Evolutionary conservation across 1,140 invertebrate species (phyloP), one percentile per base, ranked within the genome.

Genomic region (Littorina saxatilis): DNA sequence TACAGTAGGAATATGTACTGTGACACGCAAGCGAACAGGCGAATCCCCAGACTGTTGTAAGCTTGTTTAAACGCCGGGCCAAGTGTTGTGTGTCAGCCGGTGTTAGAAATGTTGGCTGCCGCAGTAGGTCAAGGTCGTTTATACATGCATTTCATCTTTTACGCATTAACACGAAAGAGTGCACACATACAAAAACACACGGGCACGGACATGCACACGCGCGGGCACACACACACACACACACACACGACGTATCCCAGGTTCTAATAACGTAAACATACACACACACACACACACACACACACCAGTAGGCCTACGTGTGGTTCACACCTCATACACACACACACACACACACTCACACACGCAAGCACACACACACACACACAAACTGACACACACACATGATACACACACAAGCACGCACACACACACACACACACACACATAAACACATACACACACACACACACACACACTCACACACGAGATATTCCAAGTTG

Each of bases 391-490:
- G 7, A 47, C 43, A 47, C 43, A 47, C 43, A 47, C 43, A 47
- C 43, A 47, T n/a, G n/a, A n/a, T n/a, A n/a, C n/a, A n/a, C 63
- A 72, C 68, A 40, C 68, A 40, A 35, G n/a, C 15, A 40, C 37
- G 23, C 35, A 40, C 68, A 40, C 37, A 70, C 68, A 40, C 68
- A 70, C 68, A 40, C 68, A 70, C 68, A 40, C 68, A 70, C 68
- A 40, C 68, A 40, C 68, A 40, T 37, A 40, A 35, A 63, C 61
- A 63, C 61, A 63, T 17, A 47, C 43, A 47, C 43, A 47, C 20
- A 58, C 43, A 47, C 43, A 47, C 43, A 47, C 43, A 47, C 43
- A 47, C 43, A 47, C 43, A 47, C 43, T 9, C 43, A 47, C 43
- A 47, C 43, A 47, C n/a, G n/a, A n/a, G n/a, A n/a, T n/a, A n/a